Evolutionary conservation across 2,113 vertebrate species (phyloP), one percentile per base, ranked within the genome.

Genomic region (Phainopepla nitens): DNA sequence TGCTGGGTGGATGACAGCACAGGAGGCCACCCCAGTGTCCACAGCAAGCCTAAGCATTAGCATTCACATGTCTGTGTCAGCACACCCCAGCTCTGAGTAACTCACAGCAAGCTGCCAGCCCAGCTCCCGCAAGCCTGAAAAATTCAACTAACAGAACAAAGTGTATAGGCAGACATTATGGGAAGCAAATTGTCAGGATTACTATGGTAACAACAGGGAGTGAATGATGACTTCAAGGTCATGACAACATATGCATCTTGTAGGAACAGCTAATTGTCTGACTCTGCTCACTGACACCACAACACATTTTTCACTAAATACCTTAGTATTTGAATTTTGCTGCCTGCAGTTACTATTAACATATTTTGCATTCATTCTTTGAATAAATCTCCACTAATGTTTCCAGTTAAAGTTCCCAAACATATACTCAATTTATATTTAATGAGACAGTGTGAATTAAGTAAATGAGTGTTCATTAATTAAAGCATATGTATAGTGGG

Each of bases 361-460:
- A 70, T 91, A 96, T 93, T 94, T 96, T 95, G 64, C 85, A 96
- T 89, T 96, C 75, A 80, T 79, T 47, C 82, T 94, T 87, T 95
- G 72, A 84, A 81, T 88, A 96, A 95, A 94, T 93, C 91, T 56
- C 69, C 41, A 39, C 90, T 76, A 96, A 95, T 72, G 33, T 88
- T 95, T 97, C 97, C 82, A 87, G 68, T 82, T 95, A 73, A 97
- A 91, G 60, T 95, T 97, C 93, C 86, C 69, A 96, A 97, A 90
- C 85, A 96, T 92, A 90, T 94, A 96, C 92, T 96, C 83, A 95
- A 93, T 96, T 97, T 95, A 92, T 96, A 94, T 97, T 97, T 98
- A 97, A 97, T 94, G 92, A 97, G 85, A 89, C 69, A 91, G 44
- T 62, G 81, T 31, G 76, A 96, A 56, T 92, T 93, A 95, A 97